Base-by-base conservation (phyloP, 2,888 invertebrate genomes). In the Drosophila percnosoma region DNA sequence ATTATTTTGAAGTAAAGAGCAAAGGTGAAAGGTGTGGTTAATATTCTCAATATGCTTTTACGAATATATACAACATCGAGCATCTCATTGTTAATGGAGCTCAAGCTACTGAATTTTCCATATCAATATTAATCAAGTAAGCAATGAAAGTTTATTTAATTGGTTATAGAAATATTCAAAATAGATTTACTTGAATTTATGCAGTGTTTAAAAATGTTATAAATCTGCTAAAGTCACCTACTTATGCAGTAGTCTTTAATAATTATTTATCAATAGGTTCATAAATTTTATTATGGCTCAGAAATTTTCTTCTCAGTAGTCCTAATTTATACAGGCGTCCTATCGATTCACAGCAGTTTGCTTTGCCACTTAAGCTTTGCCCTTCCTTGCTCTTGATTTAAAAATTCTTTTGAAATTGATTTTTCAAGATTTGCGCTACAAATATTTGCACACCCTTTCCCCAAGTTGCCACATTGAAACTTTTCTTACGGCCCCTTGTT, bases 371-470 rank as follows among this genome's bases (percentile, higher is more conserved):
- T 11, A 18, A 24, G 21, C 18, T 55, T 55, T n/a, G 8, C 13
- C 15, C 21, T 10, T 33, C 6, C 10, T 27, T 36, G 21, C 18
- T 3, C 36, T 15, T 48, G 3, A 33, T 36, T 69, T 31, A 11
- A n/a, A 21, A 27, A 58, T 60, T 60, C 51, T 10, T 69, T 70
- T 70, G 45, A 70, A 61, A 70, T 73, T 31, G 57, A 36, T 48
- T 73, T 74, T 36, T 49, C 42, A 27, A 40, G 65, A 75, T 60
- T 76, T 59, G 24, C 15, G 36, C 8, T 4, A 18, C 72, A 78
- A 80, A 78, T 78, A 78, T 78, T 80, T 75, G 45, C 33, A 15
- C 21, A 71, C 27, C 52, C 70, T 61, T 59, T 55, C 38, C 61
- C 40, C 21, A 52, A 40, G 40, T 61, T 61, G 31, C 40, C 18